phyloP scores from a whole-genome alignment of 2,113 vertebrate genomes.

The Turdus rufiventris region DNA sequence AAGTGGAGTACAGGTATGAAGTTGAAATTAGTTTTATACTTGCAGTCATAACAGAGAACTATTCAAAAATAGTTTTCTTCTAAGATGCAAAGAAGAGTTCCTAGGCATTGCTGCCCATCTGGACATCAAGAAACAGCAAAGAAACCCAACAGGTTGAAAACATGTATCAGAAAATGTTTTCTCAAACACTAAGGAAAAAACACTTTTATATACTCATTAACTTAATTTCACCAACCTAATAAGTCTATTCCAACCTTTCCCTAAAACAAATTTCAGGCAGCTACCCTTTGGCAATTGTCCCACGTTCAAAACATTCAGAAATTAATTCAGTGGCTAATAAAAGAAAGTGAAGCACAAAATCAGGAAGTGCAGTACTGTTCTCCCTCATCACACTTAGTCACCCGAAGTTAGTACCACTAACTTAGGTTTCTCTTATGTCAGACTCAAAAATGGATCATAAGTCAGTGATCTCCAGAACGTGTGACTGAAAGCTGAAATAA shows the following conservation, averaged over 20 bases:
- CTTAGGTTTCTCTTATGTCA: background rate
- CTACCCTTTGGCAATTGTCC: background rate
- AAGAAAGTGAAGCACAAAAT: background rate
- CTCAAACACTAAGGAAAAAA: background rate
- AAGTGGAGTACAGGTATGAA: background rate
- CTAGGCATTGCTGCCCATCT: background rate
- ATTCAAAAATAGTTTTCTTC: background rate
- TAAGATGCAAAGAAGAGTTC: background rate
- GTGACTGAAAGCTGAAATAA: background rate
- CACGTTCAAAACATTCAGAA: background rate
- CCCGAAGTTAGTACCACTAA: background rate
- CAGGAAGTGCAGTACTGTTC: background rate
- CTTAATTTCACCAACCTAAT: background rate
- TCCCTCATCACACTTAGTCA: background rate
- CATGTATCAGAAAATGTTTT: background rate
- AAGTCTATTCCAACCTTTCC: background rate
- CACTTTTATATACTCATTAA: background rate
- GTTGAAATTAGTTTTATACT: background rate
- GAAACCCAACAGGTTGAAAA: background rate
- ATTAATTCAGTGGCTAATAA: background rate
- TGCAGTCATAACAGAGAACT: background rate
- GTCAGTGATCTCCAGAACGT: background rate
- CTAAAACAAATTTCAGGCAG: background rate
- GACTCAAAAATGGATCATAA: background rate
- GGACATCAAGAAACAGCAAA: background rate